phyloP scores from a whole-genome alignment of 1,140 invertebrate species.

The Drosophila repletoides region DNA sequence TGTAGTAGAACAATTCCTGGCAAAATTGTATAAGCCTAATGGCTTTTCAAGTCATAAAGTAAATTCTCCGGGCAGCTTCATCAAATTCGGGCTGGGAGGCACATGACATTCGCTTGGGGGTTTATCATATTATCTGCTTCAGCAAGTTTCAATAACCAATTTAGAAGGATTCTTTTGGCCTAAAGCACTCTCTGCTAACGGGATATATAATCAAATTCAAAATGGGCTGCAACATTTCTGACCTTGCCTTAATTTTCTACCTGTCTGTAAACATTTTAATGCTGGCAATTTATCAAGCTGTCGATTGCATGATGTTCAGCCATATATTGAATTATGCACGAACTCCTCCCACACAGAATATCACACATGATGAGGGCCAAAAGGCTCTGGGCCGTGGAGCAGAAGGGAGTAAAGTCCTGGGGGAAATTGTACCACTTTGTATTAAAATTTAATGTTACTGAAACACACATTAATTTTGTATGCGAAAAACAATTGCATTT shows the following conservation, averaged over 20 bases:
- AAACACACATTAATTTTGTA: neutral
- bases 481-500: too few relatives aligned
- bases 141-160: constrained; percentile 41
- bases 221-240: constrained; percentile 67
- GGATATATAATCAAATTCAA: constrained; percentile 66
- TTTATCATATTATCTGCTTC: constrained; percentile 57
- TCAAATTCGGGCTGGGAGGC: constrained; percentile 26
- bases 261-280: constrained; percentile 41
- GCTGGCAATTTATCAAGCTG: constrained; percentile 65
- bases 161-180: constrained; percentile 15
- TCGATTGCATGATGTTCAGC: constrained; percentile 62
- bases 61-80: constrained; percentile 26
- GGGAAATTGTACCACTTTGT: neutral
- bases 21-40: too few relatives aligned
- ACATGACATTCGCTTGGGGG: constrained; percentile 22
- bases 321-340: constrained; percentile 69
- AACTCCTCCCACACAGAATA: constrained; percentile 2
- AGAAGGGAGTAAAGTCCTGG: neutral
- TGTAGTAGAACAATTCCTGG: too few relatives aligned
- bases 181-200: neutral
- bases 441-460: constrained; percentile 1
- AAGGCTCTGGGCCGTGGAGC: neutral
- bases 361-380: constrained; percentile 5
- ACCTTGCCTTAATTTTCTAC: constrained; percentile 42
- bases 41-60: too few relatives aligned